Conservation (phyloP, 92 coral and sea anemone species). For the Virgularia gustaviana region DNA sequence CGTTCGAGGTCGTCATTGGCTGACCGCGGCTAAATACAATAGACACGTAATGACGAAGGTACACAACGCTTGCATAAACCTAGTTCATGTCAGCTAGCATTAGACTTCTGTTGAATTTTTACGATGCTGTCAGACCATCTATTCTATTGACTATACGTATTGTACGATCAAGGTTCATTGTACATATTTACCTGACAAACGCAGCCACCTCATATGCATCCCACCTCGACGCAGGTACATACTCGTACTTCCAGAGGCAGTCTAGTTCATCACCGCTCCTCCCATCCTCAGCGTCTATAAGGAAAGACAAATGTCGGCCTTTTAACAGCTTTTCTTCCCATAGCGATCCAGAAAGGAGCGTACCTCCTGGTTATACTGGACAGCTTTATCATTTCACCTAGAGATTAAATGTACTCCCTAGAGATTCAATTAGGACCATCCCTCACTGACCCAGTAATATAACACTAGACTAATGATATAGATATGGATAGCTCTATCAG, state of each 20-base stretch:
- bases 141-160: too few relatives aligned
- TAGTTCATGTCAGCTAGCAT: too few relatives aligned
- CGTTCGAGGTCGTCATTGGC: too few relatives aligned
- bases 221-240: conserved; percentile 95
- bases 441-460: too few relatives aligned
- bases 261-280: conserved; percentile 74
- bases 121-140: neutral
- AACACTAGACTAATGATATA: too few relatives aligned
- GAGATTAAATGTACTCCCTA: neutral
- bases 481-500: neutral
- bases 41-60: too few relatives aligned
- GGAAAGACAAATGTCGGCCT: neutral
- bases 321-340: neutral
- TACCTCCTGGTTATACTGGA: neutral
- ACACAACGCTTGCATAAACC: too few relatives aligned
- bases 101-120: too few relatives aligned
- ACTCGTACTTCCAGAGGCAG: conserved; percentile 81
- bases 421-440: too few relatives aligned
- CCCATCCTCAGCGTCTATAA: conserved; percentile 31
- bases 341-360: neutral
- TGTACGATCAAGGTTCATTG: neutral
- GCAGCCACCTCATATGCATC: conserved; percentile 71
- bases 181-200: conserved; percentile 85
- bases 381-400: conserved; percentile 34
- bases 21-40: too few relatives aligned